A percentile compares a stretch with the other conserved stretches of the same genome.
These are phyloP conservation scores for Graphium colonna DNA, from an alignment of 2,888 invertebrate genomes.

Conservation along the genomic window DNA sequence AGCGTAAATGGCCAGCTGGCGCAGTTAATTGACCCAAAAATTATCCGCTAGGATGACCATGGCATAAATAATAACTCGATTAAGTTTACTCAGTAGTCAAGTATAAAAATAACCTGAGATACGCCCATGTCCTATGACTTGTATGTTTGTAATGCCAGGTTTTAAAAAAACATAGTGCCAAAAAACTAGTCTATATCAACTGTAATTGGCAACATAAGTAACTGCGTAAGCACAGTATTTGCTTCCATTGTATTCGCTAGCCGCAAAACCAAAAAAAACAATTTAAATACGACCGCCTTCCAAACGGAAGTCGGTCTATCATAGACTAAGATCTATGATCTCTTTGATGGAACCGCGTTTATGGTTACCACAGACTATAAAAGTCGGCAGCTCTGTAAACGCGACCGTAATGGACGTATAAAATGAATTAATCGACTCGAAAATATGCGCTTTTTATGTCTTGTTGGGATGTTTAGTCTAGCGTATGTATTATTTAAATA, in stretches of 20 bases:
- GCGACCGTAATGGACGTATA: slow-evolving; percentile 3
- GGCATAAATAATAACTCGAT: too few species aligned
- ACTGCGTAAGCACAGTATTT: not conserved
- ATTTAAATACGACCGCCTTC: not conserved
- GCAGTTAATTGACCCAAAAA: too few species aligned
- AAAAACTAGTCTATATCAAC: too few species aligned
- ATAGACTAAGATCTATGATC: not conserved
- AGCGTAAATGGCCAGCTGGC: too few species aligned
- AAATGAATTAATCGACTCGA: not conserved
- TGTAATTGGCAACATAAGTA: too few species aligned
- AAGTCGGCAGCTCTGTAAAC: slow-evolving; percentile 4
- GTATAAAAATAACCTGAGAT: too few species aligned
- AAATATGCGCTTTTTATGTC: not conserved
- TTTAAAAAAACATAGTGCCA: too few species aligned
- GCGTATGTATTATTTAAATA: too few species aligned
- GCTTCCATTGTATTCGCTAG: not conserved
- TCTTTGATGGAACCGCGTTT: slow-evolving; percentile 16
- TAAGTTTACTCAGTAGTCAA: too few species aligned
- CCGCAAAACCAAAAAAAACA: not conserved
- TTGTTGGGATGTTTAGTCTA: not conserved
- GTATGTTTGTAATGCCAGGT: not conserved
- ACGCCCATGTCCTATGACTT: too few species aligned
- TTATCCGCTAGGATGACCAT: too few species aligned
- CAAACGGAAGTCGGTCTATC: slow-evolving; percentile 5
- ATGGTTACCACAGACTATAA: slow-evolving; percentile 9